Evolutionary conservation across 2,797 vertebrate species (phyloP).

Genomic region (Acanthiza pusilla): DNA sequence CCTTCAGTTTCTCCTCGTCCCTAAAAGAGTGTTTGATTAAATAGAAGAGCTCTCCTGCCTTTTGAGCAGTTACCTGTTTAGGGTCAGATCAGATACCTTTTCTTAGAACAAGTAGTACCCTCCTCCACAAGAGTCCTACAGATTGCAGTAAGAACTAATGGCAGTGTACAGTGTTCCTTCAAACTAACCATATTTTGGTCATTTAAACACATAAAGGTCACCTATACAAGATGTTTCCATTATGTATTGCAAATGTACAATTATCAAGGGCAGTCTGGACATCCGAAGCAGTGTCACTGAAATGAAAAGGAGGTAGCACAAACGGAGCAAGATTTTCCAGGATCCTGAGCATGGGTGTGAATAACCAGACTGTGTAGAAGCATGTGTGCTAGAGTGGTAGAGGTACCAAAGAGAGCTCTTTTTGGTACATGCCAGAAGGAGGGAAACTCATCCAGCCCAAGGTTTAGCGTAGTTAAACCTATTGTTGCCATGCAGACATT

Average conservation of each 20-base stretch:
- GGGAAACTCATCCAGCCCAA: not conserved
- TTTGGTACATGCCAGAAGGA: not conserved
- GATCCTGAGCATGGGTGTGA: not conserved
- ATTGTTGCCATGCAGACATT: not conserved
- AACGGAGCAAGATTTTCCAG: not conserved
- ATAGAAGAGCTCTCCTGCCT: slow-evolving; percentile 27
- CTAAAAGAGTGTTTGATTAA: slow-evolving; percentile 33
- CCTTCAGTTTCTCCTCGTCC: not conserved
- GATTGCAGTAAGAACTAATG: not conserved
- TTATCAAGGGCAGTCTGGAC: not conserved
- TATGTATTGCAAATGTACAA: not conserved
- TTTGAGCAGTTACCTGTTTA: slow-evolving; percentile 12
- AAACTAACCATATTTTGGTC: not conserved
- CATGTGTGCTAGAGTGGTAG: not conserved
- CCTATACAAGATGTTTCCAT: not conserved
- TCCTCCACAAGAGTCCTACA: slow-evolving; percentile 7
- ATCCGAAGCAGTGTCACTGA: not conserved
- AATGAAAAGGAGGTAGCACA: not conserved
- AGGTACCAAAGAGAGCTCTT: not conserved
- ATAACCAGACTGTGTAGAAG: not conserved
- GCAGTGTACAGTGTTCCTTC: not conserved
- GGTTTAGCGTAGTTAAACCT: not conserved
- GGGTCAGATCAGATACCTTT: not conserved
- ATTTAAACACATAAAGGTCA: not conserved
- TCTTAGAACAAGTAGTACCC: not conserved